phyloP scores from a whole-genome alignment of 2,888 invertebrate species.

The Cremastobaeus sp. region DNA sequence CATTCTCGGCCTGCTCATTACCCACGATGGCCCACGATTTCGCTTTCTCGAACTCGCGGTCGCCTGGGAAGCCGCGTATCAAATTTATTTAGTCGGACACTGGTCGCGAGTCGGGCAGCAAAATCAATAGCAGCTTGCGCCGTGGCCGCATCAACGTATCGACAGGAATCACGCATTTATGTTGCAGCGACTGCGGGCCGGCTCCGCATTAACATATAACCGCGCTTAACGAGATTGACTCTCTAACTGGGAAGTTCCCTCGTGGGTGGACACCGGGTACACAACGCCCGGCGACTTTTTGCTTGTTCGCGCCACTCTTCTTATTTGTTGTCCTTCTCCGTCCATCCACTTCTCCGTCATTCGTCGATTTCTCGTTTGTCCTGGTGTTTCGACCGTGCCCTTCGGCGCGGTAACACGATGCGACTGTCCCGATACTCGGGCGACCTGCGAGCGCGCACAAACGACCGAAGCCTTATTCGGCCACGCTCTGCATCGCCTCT shows the following conservation, averaged over 20 bases:
- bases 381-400: constrained; percentile 54
- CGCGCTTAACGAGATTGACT: constrained; percentile 69
- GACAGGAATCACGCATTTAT: constrained; percentile 63
- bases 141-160: constrained; percentile 38
- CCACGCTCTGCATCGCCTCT: constrained; percentile 51
- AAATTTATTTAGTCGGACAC: constrained; percentile 37
- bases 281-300: constrained; percentile 58
- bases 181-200: constrained; percentile 64
- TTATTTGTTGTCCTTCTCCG: constrained; percentile 58
- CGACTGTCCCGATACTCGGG: constrained; percentile 50
- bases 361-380: constrained; percentile 62
- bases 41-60: too few species aligned
- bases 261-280: constrained; percentile 62
- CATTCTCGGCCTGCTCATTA: too few species aligned
- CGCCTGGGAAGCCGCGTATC: constrained; percentile 22
- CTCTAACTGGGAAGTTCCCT: constrained; percentile 59
- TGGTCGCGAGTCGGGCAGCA: constrained; percentile 29
- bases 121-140: constrained; percentile 31
- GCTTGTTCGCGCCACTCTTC: constrained; percentile 50
- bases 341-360: constrained; percentile 53
- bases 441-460: constrained; percentile 32
- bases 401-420: constrained; percentile 59
- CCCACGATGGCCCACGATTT: constrained; percentile 62
- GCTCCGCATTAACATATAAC: constrained; percentile 72
- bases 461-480: constrained; percentile 59